Evolutionary conservation across 2,888 invertebrate genomes (phyloP).

Genomic region (Drosophila ezoana): DNA sequence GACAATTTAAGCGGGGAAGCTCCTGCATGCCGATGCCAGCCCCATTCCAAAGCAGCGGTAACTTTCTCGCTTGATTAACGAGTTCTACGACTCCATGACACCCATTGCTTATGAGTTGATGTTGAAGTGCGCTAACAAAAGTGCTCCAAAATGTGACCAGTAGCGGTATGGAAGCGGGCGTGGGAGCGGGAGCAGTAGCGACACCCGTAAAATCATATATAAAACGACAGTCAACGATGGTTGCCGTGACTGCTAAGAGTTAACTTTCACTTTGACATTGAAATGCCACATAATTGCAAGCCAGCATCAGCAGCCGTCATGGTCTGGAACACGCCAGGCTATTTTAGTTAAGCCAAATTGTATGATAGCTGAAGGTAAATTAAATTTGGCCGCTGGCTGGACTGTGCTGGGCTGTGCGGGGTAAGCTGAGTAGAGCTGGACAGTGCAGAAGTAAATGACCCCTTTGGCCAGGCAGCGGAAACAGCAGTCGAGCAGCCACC

Average conservation of each 20-base stretch:
- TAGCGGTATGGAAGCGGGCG: background rate
- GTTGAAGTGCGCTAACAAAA: conserved; percentile 56
- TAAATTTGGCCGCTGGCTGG: conserved; percentile 47
- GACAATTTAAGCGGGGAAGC: conserved; percentile 10
- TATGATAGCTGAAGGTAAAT: conserved; percentile 55
- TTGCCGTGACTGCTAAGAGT: conserved; percentile 57
- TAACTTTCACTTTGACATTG: conserved; percentile 85
- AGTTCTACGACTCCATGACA: conserved; percentile 77
- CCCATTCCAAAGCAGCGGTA: conserved; percentile 37
- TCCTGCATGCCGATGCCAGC: conserved; percentile 10
- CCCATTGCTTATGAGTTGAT: conserved; percentile 60
- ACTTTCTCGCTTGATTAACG: conserved; percentile 83
- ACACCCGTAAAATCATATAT: conserved; percentile 37
- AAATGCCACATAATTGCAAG: conserved; percentile 76
- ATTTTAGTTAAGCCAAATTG: conserved; percentile 44
- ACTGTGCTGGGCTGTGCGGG: conserved; percentile 23
- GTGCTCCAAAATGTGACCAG: conserved; percentile 47
- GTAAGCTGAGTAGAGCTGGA: conserved; percentile 4
- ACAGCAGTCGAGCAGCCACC: conserved; percentile 50
- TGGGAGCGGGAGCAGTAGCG: background rate
- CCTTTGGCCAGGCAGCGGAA: conserved; percentile 61
- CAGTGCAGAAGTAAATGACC: conserved; percentile 68
- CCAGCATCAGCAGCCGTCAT: conserved; percentile 29
- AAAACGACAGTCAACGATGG: conserved; percentile 39
- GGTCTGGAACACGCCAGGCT: conserved; percentile 32